Conservation (phyloP, 2,797 vertebrate genomes). For the Ctenochaetus hawaiiensis region DNA sequence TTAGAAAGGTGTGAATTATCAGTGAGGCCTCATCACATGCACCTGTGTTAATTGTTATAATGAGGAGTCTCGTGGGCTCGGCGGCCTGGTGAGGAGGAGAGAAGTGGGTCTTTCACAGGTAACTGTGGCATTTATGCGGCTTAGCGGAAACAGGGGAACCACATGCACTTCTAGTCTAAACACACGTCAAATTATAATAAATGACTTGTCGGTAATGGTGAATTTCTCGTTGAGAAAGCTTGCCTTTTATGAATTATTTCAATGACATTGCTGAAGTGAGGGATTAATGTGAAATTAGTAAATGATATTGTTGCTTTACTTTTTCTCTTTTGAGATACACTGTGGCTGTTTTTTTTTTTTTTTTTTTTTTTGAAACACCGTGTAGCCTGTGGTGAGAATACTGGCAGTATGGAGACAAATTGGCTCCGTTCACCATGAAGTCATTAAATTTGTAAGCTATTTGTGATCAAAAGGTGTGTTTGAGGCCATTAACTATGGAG, state of each 20-base stretch:
- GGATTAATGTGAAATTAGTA: slow-evolving; percentile 57
- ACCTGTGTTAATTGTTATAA: slow-evolving; percentile 94
- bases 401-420: slow-evolving; percentile 63
- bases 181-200: neutral
- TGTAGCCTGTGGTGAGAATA: slow-evolving; percentile 64
- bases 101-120: slow-evolving; percentile 61
- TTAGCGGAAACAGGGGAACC: slow-evolving; percentile 5
- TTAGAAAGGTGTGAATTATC: slow-evolving; percentile 95
- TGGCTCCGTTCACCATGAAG: slow-evolving; percentile 75
- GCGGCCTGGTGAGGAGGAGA: slow-evolving; percentile 81
- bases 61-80: slow-evolving; percentile 90
- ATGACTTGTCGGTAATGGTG: neutral
- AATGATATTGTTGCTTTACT: slow-evolving; percentile 47
- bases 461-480: slow-evolving; percentile 80
- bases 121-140: slow-evolving; percentile 7
- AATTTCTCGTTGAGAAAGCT: slow-evolving; percentile 23
- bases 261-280: slow-evolving; percentile 30
- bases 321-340: slow-evolving; percentile 49
- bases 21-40: slow-evolving; percentile 88
- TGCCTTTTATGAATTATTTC: slow-evolving; percentile 44
- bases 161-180: neutral
- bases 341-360: slow-evolving; percentile 22
- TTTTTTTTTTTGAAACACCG: slow-evolving; percentile 59
- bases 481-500: slow-evolving; percentile 68
- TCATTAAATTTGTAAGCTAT: slow-evolving; percentile 76